Percentiles rank a stretch among this genome's conserved stretches.
Evolutionary conservation across 2,888 invertebrate genomes (phyloP).

Genomic region (Ennomos fuscantarius): DNA sequence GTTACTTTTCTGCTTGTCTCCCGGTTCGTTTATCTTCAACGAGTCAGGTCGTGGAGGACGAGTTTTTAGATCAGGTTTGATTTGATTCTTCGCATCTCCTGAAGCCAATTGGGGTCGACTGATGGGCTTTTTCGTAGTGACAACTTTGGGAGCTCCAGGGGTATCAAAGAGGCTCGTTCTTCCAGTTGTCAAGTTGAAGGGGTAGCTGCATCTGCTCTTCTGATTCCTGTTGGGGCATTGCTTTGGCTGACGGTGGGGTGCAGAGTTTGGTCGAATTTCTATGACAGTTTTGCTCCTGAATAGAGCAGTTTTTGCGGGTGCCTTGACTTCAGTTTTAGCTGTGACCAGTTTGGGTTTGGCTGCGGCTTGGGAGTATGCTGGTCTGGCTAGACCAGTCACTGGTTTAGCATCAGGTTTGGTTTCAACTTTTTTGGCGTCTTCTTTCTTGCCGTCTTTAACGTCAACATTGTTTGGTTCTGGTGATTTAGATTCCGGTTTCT

Average conservation of each 20-base stretch:
- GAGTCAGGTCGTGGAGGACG: constrained; percentile 62
- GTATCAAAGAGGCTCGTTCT: constrained; percentile 75
- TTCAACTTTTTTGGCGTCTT: constrained; percentile 59
- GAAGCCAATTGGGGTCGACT: constrained; percentile 60
- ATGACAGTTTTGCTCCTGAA: constrained; percentile 78
- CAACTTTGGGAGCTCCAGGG: constrained; percentile 46
- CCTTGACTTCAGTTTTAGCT: constrained; percentile 67
- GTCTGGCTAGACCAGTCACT: constrained; percentile 45
- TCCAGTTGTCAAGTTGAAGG: constrained; percentile 80
- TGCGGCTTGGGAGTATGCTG: constrained; percentile 82
- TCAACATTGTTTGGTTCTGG: constrained; percentile 9
- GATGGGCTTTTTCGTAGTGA: constrained; percentile 52
- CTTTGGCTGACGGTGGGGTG: constrained; percentile 56
- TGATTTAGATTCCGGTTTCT: constrained; percentile 14
- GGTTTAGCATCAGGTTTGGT: constrained; percentile 57
- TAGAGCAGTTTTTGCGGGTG: constrained; percentile 53
- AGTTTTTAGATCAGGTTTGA: constrained; percentile 64
- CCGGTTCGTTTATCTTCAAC: constrained; percentile 68
- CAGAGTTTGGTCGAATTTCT: constrained; percentile 66
- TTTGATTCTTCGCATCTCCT: constrained; percentile 63
- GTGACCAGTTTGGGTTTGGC: constrained; percentile 75
- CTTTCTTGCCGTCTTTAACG: constrained; percentile 27
- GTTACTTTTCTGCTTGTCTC: constrained; percentile 58
- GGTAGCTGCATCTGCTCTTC: constrained; percentile 78
- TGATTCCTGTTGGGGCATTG: constrained; percentile 65